These are phyloP conservation scores for Poecile atricapillus DNA, from an alignment of 2,113 vertebrate genomes.

Conservation along the genomic window DNA sequence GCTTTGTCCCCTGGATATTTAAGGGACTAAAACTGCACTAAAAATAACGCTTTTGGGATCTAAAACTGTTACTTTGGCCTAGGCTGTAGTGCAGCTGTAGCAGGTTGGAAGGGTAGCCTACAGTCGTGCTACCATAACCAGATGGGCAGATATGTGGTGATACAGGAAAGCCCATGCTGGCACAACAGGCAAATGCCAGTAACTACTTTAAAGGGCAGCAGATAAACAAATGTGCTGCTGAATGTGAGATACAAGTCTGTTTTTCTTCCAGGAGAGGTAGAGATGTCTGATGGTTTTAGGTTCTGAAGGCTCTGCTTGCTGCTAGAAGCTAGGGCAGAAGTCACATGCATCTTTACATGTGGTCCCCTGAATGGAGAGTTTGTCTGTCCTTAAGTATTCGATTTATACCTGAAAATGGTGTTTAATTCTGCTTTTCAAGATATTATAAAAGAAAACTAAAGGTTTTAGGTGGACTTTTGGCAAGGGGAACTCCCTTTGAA, in stretches of 20 bases:
- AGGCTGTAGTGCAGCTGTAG: background rate
- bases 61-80: background rate
- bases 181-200: accelerated
- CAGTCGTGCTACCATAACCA: background rate
- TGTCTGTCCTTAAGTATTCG: background rate
- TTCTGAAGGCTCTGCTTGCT: background rate
- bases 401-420: background rate
- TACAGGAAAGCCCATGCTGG: background rate
- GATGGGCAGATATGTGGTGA: background rate
- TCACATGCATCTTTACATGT: background rate
- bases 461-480: background rate
- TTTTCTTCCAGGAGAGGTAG: background rate
- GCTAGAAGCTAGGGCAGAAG: background rate
- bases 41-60: background rate
- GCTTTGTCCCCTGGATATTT: background rate
- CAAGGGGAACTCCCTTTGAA: background rate
- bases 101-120: background rate
- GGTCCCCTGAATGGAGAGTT: background rate
- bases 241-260: background rate
- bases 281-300: background rate
- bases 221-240: background rate
- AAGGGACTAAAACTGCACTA: background rate
- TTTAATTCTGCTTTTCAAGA: background rate
- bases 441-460: background rate
- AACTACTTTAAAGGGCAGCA: background rate